Conservation (phyloP, 2,797 vertebrate genomes). For the Zalophus californianus region DNA sequence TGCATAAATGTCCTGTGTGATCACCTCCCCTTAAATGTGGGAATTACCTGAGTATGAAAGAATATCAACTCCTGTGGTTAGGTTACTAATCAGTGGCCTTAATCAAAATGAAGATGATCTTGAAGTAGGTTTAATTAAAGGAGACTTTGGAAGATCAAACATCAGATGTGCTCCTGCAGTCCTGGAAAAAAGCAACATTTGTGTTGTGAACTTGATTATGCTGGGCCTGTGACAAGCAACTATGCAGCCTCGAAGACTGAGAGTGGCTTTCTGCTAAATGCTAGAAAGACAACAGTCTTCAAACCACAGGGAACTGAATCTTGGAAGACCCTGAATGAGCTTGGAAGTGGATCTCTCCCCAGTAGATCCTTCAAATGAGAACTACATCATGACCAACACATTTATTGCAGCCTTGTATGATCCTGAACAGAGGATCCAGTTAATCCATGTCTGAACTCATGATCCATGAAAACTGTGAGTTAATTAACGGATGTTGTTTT, state of each 20-base stretch:
- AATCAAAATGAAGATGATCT: not conserved
- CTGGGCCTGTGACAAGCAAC: accelerated
- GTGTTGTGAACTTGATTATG: not conserved
- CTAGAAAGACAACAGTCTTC: not conserved
- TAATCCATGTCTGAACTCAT: not conserved
- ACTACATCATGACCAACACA: not conserved
- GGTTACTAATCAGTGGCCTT: not conserved
- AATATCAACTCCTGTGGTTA: not conserved
- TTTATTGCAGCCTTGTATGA: not conserved
- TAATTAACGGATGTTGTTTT: not conserved
- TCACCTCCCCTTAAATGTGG: not conserved
- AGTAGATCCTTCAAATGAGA: not conserved
- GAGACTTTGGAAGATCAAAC: not conserved
- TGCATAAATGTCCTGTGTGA: not conserved
- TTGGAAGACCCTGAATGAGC: not conserved
- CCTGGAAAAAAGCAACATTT: not conserved
- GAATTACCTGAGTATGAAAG: not conserved
- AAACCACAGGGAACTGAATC: not conserved
- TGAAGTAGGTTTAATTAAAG: not conserved
- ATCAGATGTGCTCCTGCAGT: not conserved
- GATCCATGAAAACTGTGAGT: not conserved
- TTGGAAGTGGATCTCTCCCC: not conserved
- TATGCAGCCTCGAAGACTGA: accelerated
- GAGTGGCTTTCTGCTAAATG: not conserved
- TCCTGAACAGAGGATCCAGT: not conserved